Percentiles rank a stretch among this genome's conserved stretches.
Evolutionary conservation across 2,888 invertebrate genomes (phyloP).

Genomic region (Xanthostigma xanthostigma): DNA sequence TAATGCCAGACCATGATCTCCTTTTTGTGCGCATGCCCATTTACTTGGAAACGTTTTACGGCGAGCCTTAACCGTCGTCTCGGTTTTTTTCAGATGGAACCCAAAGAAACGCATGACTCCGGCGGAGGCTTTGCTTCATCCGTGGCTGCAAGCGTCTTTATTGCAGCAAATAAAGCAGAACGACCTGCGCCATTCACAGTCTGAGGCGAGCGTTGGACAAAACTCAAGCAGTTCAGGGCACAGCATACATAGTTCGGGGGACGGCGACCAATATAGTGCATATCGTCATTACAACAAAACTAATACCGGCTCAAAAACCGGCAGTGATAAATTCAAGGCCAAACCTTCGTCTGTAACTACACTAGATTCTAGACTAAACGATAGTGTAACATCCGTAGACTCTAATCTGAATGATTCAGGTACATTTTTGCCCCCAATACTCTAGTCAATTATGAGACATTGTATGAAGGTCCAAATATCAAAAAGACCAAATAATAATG

Average conservation of each 20-base stretch:
- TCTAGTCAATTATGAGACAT: slow-evolving; percentile 22
- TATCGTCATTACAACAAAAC: slow-evolving; percentile 20
- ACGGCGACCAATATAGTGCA: slow-evolving; percentile 12
- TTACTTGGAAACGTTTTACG: not conserved
- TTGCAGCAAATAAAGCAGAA: slow-evolving; percentile 19
- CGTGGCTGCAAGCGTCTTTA: slow-evolving; percentile 57
- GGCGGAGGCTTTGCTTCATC: slow-evolving; percentile 78
- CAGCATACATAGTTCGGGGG: slow-evolving; percentile 1
- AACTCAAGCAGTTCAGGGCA: slow-evolving; percentile 15
- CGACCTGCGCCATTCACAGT: slow-evolving; percentile 33
- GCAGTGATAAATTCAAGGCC: slow-evolving; percentile 26
- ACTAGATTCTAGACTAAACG: slow-evolving; percentile 23
- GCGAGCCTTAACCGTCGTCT: not conserved
- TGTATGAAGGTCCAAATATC: no score
- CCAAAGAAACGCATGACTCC: slow-evolving; percentile 82
- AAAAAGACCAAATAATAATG: no score
- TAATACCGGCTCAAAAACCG: slow-evolving; percentile 18
- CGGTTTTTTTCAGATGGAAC: slow-evolving; percentile 64
- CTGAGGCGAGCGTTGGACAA: slow-evolving; percentile 29
- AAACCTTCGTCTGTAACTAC: slow-evolving; percentile 16
- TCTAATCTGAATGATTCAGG: slow-evolving; percentile 44
- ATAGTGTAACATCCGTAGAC: slow-evolving; percentile 31
- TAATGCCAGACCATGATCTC: not conserved
- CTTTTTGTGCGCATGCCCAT: not conserved
- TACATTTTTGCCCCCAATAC: slow-evolving; percentile 45